phyloP scores from a whole-genome alignment of 2,113 vertebrate genomes.

The Leptosomus discolor region DNA sequence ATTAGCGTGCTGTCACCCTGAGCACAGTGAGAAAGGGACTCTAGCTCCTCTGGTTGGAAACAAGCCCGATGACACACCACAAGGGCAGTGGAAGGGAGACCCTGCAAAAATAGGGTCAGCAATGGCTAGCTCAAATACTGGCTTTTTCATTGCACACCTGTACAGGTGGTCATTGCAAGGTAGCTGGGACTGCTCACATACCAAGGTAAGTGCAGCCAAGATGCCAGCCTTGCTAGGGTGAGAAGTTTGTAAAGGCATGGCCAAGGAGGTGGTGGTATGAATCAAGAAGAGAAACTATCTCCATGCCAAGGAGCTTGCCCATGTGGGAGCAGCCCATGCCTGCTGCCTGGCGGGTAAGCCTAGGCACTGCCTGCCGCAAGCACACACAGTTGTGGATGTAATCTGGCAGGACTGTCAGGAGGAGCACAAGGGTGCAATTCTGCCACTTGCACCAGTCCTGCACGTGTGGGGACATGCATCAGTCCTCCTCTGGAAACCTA shows the following conservation, averaged over 20 bases:
- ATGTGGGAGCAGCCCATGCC: not conserved
- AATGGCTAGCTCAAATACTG: not conserved
- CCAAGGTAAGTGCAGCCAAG: not conserved
- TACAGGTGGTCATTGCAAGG: not conserved
- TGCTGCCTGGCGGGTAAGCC: not conserved
- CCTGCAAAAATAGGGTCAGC: not conserved
- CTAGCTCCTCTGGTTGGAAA: not conserved
- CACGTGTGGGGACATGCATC: accelerated
- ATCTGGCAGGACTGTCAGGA: accelerated
- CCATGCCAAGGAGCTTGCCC: not conserved
- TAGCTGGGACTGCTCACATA: not conserved
- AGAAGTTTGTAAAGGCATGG: too few species aligned
- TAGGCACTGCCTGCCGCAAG: not conserved
- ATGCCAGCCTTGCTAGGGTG: too few species aligned
- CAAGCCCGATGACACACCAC: not conserved
- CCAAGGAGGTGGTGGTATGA: not conserved
- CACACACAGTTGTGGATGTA: too few species aligned
- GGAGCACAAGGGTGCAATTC: not conserved
- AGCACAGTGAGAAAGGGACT: not conserved
- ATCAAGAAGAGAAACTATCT: not conserved
- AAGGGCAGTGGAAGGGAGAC: not conserved
- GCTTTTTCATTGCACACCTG: not conserved
- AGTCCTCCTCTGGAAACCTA: not conserved
- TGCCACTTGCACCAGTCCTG: not conserved
- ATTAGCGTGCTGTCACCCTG: not conserved